phyloP scores from a whole-genome alignment of 2,888 invertebrate species.

The Seira sanloemensis region DNA sequence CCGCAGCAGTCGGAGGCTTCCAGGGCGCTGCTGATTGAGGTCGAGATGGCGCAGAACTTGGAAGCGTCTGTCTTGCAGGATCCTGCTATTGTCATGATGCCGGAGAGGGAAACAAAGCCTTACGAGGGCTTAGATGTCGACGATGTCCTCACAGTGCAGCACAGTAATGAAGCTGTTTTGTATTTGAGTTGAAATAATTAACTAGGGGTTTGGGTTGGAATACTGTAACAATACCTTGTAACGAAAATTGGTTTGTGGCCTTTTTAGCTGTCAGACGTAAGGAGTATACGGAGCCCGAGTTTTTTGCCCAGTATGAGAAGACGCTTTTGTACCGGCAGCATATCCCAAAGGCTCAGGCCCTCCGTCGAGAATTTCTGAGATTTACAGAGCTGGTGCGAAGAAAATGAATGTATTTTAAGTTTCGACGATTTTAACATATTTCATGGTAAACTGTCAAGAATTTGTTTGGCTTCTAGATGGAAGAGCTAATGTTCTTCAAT shows the following conservation, averaged over 20 bases:
- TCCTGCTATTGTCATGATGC: slow-evolving; percentile 40
- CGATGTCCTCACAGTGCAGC: slow-evolving; percentile 49
- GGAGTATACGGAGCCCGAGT: slow-evolving; percentile 57
- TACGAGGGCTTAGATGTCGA: slow-evolving; percentile 55
- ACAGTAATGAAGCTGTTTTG: slow-evolving; percentile 43
- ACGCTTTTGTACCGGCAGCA: slow-evolving; percentile 47
- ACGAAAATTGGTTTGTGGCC: too few species aligned
- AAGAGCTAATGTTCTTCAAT: slow-evolving; percentile 65
- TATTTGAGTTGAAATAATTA: too few species aligned
- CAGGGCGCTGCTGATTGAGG: slow-evolving; percentile 30
- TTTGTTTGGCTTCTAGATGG: slow-evolving; percentile 54
- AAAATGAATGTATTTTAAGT: not conserved
- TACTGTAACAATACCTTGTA: too few species aligned
- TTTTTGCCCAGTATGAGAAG: slow-evolving; percentile 55
- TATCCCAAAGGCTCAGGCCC: slow-evolving; percentile 38
- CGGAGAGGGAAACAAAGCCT: slow-evolving; percentile 11
- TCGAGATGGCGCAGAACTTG: slow-evolving; percentile 25
- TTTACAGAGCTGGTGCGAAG: slow-evolving; percentile 42
- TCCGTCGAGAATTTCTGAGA: slow-evolving; percentile 36
- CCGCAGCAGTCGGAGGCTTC: slow-evolving; percentile 31
- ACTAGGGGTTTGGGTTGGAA: too few species aligned
- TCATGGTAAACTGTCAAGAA: not conserved
- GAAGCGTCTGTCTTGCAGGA: slow-evolving; percentile 35
- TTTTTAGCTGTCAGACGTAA: slow-evolving; percentile 20
- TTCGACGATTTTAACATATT: not conserved